Percentiles rank a stretch among this genome's conserved stretches.
These are phyloP conservation scores for Bursaphelenchus okinawaensis DNA, from an alignment of 2,888 invertebrate species.

Conservation along the genomic window DNA sequence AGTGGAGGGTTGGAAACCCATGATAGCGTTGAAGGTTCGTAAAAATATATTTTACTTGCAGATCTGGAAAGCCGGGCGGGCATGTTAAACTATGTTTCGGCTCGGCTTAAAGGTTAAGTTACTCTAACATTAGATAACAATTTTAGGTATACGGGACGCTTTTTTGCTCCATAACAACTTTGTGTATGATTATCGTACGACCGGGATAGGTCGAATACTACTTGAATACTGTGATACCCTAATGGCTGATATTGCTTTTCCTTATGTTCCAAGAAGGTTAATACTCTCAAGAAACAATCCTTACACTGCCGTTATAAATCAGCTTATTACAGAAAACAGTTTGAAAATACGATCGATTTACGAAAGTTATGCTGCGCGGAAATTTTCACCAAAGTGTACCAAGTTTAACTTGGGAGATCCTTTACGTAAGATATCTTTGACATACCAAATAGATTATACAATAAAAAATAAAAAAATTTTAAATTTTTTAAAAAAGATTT, in stretches of 20 bases:
- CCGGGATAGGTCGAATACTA: neutral
- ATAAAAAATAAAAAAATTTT: too few species aligned
- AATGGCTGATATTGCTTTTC: neutral
- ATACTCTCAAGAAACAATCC: neutral
- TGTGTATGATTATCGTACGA: neutral
- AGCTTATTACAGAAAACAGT: neutral
- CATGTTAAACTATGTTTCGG: too few species aligned
- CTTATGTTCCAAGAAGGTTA: neutral
- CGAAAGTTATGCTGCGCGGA: neutral
- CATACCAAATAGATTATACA: too few species aligned
- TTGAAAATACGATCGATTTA: neutral
- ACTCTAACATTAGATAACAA: too few species aligned
- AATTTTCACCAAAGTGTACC: neutral
- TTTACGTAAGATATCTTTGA: too few species aligned
- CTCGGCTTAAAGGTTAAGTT: too few species aligned
- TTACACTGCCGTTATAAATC: neutral
- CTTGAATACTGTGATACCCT: neutral
- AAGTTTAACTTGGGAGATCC: neutral
- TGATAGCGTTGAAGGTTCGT: too few species aligned
- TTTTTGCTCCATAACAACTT: neutral
- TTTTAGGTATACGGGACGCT: too few species aligned
- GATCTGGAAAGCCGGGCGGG: too few species aligned
- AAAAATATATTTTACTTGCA: too few species aligned
- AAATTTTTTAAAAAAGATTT: too few species aligned
- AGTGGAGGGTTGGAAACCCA: neutral